Evolutionary conservation across 2,797 vertebrate genomes (phyloP), one percentile per base, ranked within the genome.

Genomic region (Darevskia nairensis): DNA sequence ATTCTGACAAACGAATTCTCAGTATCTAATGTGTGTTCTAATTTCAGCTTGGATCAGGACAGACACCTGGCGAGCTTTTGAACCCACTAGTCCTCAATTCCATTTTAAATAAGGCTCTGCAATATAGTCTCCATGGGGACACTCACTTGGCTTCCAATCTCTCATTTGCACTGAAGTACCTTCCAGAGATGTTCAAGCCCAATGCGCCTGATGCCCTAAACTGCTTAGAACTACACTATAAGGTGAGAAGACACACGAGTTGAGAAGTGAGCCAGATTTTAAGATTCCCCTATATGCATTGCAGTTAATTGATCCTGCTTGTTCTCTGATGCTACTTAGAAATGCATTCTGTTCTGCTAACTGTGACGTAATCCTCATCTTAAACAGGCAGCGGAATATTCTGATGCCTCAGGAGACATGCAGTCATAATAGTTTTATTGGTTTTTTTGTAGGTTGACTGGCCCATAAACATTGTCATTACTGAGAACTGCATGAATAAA

Each of bases 401-500:
- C 10, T 86, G 79, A 21, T 17, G 21, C 21, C 46, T 50, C 32
- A 3, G 46, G 15, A 8, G 19, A 3, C 19, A 44, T 1, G 0
- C 6, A 82, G 10, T 71, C 32, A 10, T 39, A 77, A 83, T 69
- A 77, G 3, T 64, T 75, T 79, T 27, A 21, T 50, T 82, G 4
- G 21, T n/a, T n/a, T n/a, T 8, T 1, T 39, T 1, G 93, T 35
- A 99, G 99, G 98, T 99, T 84, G 98, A 98, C 96, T 99, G 99
- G 99, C 99, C 99, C 2, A 95, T 99, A 95, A 99, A 99, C 95
- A 98, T 99, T 66, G 97, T 99, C 92, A 98, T 99, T 96, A 99
- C 99, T 0, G 99, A 99, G 95, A 97, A 97, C 97, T 99, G 98
- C 96, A 98, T 99, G 97, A 98, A 97, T 97, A 98, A 98, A 95